Base-by-base conservation (phyloP, 2,113 vertebrate species). In the Apeltes quadracus region DNA sequence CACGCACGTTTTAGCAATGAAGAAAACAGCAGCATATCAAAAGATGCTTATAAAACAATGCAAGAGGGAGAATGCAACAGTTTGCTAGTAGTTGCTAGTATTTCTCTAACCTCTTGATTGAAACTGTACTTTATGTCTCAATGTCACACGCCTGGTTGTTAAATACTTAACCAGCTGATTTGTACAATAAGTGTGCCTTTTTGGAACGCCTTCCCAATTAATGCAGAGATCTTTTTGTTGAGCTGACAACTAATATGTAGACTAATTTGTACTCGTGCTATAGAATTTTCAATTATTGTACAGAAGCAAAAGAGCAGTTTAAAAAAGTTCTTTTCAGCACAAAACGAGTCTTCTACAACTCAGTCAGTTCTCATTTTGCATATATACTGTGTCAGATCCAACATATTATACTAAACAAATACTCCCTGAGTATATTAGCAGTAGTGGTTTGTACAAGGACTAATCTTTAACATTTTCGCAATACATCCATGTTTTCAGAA, bases 131-230 rank as follows among this genome's bases (percentile, higher is more conserved):
- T n/a, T 67, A n/a, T 50, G 58, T 72, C 54, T 18, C 27, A 29
- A 59, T 38, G 34, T n/a, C n/a, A n/a, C n/a, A 29, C 29, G 29
- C 12, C 14, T 46, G 43, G 62, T 34, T 76, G 61, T 75, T 57
- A 69, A 53, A 83, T 39, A 64, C 62, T 65, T 34, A 61, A 70
- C 11, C 53, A 32, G 69, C 59, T 71, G 56, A 56, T 22, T 65
- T 75, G 55, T 61, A 75, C 58, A 41, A 53, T 22, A 1, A 25
- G 10, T 9, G 32, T 54, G n/a, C n/a, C n/a, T n/a, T n/a, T 62
- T 32, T 9, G 1, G 6, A 38, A 4, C 8, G 39, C 8, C 22
- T 36, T 72, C 18, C 44, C 13, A 69, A 58, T 44, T 32, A 7
- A 58, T 25, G 43, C 51, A 5, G 12, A 39, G 7, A 44, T 56